phyloP scores from a whole-genome alignment of 2,888 invertebrate genomes.

The Dryobotodes eremita region DNA sequence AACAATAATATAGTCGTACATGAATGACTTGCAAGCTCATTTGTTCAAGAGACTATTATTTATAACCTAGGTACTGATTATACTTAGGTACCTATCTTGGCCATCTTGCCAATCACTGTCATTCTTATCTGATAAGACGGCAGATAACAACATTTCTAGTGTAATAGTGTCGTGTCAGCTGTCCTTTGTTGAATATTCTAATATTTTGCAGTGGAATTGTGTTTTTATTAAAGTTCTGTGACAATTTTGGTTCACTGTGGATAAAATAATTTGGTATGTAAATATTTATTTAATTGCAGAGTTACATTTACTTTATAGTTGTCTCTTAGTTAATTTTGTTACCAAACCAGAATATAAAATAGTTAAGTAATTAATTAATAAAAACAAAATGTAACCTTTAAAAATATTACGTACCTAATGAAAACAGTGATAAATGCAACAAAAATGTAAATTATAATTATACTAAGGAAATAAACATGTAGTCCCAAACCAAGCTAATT shows the following conservation, averaged over 20 bases:
- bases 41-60: neutral
- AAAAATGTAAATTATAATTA: neutral
- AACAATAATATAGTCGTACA: neutral
- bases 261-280: neutral
- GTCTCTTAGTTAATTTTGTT: neutral
- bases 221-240: neutral
- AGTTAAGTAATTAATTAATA: too few relatives aligned
- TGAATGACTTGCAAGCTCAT: neutral
- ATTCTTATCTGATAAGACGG: constrained; percentile 41
- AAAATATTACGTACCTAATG: too few relatives aligned
- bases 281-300: neutral
- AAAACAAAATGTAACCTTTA: too few relatives aligned
- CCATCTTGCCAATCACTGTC: constrained; percentile 10
- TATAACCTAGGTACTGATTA: neutral
- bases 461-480: too few relatives aligned
- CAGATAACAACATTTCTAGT: constrained; percentile 18
- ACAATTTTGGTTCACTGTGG: neutral
- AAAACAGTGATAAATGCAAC: neutral
- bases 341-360: too few relatives aligned
- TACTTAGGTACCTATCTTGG: neutral
- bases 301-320: neutral
- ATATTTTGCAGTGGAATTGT: neutral
- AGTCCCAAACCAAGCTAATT: neutral
- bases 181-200: constrained; percentile 13
- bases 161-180: neutral